Conservation (phyloP, 2,888 invertebrate genomes). For the Eledone cirrhosa region DNA sequence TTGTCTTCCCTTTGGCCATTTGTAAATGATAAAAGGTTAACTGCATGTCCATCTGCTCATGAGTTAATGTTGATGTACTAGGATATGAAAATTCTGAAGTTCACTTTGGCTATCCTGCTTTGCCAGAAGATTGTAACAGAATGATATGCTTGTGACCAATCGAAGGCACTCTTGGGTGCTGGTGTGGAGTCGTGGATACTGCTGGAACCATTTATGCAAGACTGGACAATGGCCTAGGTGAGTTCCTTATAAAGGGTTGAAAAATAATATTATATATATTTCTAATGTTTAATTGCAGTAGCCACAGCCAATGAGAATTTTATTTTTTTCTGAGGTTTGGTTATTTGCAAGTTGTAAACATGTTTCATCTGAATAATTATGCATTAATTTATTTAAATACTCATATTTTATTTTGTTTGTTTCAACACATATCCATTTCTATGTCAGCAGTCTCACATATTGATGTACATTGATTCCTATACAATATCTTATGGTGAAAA, state of each 20-base stretch:
- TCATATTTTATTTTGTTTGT: no score
- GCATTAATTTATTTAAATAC: no score
- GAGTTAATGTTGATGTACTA: conserved; percentile 25
- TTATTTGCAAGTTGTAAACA: no score
- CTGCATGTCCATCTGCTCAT: conserved; percentile 10
- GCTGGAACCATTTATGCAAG: conserved; percentile 26
- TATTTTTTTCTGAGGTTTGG: no score
- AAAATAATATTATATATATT: no score
- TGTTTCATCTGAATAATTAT: no score
- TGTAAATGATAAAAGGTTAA: conserved; percentile 11
- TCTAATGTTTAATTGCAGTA: no score
- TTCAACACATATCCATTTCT: no score
- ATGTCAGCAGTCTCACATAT: no score
- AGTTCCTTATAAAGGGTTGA: neutral
- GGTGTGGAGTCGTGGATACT: conserved; percentile 26
- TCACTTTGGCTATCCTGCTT: conserved; percentile 15
- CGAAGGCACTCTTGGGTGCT: conserved; percentile 16
- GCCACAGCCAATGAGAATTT: no score
- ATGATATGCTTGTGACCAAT: conserved; percentile 25
- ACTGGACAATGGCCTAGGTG: conserved; percentile 26
- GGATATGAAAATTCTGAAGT: conserved; percentile 19
- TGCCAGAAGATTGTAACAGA: conserved; percentile 25
- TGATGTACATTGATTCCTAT: no score
- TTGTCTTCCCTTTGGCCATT: conserved; percentile 11
- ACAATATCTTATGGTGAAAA: no score